phyloP scores from a whole-genome alignment of 2,113 vertebrate species.

The Sebastes schlegelii region DNA sequence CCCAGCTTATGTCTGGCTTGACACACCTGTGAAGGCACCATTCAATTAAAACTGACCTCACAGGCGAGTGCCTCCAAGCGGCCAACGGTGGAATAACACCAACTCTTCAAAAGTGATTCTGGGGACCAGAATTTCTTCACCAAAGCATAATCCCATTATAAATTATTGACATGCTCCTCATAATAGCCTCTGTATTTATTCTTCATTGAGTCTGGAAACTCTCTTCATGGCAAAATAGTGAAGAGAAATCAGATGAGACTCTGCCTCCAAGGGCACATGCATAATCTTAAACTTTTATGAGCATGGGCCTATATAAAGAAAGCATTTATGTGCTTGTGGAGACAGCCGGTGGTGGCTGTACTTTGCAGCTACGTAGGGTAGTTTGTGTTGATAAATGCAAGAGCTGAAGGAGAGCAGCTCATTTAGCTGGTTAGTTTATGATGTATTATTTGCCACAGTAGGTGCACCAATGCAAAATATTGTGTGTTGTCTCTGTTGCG shows the following conservation, averaged over 20 bases:
- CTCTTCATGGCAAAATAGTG: constrained; percentile 25
- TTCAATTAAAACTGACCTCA: constrained; percentile 57
- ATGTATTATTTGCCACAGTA: constrained; percentile 5
- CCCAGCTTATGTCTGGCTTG: constrained; percentile 2
- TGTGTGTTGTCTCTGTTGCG: constrained; percentile 8
- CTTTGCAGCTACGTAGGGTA: constrained; percentile 24
- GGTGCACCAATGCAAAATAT: constrained; percentile 9
- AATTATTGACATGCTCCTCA: constrained; percentile 61
- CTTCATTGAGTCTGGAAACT: constrained; percentile 23
- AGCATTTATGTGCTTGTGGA: constrained; percentile 45
- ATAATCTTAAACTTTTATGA: constrained; percentile 71
- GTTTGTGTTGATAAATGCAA: constrained; percentile 41
- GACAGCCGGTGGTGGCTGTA: constrained; percentile 32
- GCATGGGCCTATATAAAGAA: constrained; percentile 70
- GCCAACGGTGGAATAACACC: constrained; percentile 27
- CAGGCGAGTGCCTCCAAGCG: constrained; percentile 64
- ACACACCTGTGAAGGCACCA: constrained; percentile 28
- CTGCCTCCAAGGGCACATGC: constrained; percentile 47
- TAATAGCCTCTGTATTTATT: constrained; percentile 60
- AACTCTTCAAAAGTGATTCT: constrained; percentile 14
- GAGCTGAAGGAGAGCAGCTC: constrained; percentile 15
- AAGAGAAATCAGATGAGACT: constrained; percentile 29
- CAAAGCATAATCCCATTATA: constrained; percentile 49
- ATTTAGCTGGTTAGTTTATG: constrained; percentile 16
- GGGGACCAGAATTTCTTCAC: constrained; percentile 44